Evolutionary conservation across 2,113 vertebrate species (phyloP).

Genomic region (Acrocephalus arundinaceus): DNA sequence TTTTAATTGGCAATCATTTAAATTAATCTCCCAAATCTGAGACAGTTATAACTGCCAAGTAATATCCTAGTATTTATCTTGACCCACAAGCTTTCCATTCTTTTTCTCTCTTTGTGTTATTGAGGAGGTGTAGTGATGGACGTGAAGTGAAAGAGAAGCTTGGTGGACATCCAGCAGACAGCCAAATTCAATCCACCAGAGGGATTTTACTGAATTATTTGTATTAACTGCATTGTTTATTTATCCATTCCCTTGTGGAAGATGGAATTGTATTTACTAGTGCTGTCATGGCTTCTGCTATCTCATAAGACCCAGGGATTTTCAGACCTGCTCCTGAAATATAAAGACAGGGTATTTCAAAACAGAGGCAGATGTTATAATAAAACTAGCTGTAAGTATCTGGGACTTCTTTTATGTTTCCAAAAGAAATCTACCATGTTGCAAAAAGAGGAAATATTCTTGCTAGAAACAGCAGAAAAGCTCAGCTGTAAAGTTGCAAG

Average conservation of each 20-base stretch:
- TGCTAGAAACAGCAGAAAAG: not conserved
- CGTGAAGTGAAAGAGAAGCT: not conserved
- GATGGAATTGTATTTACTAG: not conserved
- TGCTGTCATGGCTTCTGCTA: not conserved
- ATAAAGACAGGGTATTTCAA: not conserved
- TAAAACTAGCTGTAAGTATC: not conserved
- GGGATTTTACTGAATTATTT: not conserved
- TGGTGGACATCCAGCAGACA: not conserved
- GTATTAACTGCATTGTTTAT: not conserved
- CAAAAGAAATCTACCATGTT: not conserved
- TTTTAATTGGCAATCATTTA: not conserved
- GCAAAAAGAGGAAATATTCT: not conserved
- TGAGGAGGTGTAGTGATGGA: not conserved
- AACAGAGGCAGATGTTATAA: not conserved
- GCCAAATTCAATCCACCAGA: not conserved
- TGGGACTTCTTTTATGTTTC: not conserved
- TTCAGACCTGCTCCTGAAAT: not conserved
- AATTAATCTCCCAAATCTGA: not conserved
- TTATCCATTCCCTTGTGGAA: not conserved
- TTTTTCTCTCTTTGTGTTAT: not conserved
- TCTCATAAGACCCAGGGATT: not conserved
- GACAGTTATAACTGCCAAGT: not conserved
- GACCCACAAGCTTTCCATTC: not conserved
- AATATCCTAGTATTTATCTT: not conserved
- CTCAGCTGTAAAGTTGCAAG: not conserved